A percentile compares a stretch with the other conserved stretches of the same genome.
Evolutionary conservation across 2,888 invertebrate species (phyloP).

Genomic region (Leptinotarsa juncta): DNA sequence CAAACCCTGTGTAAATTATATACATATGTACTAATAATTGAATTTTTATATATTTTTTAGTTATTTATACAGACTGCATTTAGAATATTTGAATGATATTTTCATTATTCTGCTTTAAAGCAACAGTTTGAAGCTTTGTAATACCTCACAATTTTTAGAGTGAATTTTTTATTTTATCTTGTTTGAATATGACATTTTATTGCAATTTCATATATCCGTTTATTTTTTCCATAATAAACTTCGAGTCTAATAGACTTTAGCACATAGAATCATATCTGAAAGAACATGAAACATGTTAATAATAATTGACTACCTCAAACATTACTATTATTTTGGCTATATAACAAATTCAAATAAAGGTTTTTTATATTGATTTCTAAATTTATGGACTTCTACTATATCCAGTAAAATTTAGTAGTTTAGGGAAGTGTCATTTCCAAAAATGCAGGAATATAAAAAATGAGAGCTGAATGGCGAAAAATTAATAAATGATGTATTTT

Average conservation of each 20-base stretch:
- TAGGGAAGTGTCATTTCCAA: too few relatives aligned
- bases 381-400: too few relatives aligned
- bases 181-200: not conserved
- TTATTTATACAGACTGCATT: conserved; percentile 47
- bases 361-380: too few relatives aligned
- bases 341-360: too few relatives aligned
- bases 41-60: conserved; percentile 54
- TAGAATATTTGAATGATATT: conserved; percentile 26
- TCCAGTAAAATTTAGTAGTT: too few relatives aligned
- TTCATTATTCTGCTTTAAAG: conserved; percentile 15
- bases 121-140: conserved; percentile 14
- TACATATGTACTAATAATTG: conserved; percentile 52
- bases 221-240: not conserved
- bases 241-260: not conserved
- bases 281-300: too few relatives aligned
- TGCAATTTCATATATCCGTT: not conserved
- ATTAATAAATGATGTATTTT: too few relatives aligned
- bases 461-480: too few relatives aligned
- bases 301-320: too few relatives aligned
- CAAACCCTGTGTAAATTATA: conserved; percentile 33
- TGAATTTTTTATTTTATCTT: conserved; percentile 19
- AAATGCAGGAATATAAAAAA: too few relatives aligned
- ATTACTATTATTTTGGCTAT: too few relatives aligned
- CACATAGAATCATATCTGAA: not conserved
- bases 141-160: conserved; percentile 21